Base-by-base conservation (phyloP, 2,888 invertebrate species). In the Drosophila infuscata region DNA sequence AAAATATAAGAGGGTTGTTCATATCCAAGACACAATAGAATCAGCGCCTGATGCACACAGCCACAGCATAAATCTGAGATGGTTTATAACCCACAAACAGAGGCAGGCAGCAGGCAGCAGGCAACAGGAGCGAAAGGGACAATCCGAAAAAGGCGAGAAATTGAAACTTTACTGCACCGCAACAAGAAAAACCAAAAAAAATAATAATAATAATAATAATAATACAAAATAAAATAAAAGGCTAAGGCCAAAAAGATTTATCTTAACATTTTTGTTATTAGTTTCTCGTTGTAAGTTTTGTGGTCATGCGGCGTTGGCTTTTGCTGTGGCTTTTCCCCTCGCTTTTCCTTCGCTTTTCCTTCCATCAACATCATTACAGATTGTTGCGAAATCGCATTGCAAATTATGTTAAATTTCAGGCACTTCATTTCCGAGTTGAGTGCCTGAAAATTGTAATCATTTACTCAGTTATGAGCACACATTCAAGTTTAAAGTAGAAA, bases 251-350 rank as follows among this genome's bases (percentile, higher is more conserved):
- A 83, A 74, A 77, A 81, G 85, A 88, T 84, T 88, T 84, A 88
- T 88, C 88, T 83, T 75, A 83, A 85, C 88, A 88, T 88, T 88
- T 88, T 84, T 88, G 88, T 87, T 84, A 84, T 84, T 82, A 88
- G 84, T 84, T 84, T 81, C 70, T 64, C 67, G 69, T 70, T 75
- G 70, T 68, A 71, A 75, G 72, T 78, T 81, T 72, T 81, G 79
- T 58, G 83, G 88, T 82, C 82, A 76, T 79, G 72, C 81, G 65
- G 79, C 76, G 75, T 78, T 80, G 80, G 82, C 80, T 61, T 60
- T 46, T 60, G 20, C 20, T 17, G 30, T 56, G 66, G 33, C 49
- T 32, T 30, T 25, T 15, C 17, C 41, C 41, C 33, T 20, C 20
- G 30, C 46, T 5, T 38, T 15, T 20, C 41, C 41, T 38, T 20